phyloP scores from a whole-genome alignment of 2,888 invertebrate species.

The Hoplodrina ambigua region DNA sequence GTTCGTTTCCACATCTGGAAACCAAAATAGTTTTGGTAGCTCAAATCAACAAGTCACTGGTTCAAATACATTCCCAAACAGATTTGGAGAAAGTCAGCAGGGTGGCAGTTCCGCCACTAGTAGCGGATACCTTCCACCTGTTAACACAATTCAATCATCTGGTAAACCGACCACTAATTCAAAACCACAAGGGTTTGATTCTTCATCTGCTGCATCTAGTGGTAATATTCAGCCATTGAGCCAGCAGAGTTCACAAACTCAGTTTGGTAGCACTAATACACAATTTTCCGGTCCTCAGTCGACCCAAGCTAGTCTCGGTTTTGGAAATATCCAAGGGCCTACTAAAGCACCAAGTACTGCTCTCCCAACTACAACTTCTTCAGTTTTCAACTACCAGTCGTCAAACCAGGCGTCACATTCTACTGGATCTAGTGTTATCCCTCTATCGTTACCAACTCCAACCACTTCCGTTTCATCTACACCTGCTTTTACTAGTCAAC shows the following conservation, averaged over 20 bases:
- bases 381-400: conserved; percentile 1
- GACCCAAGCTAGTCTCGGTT: conserved; percentile 46
- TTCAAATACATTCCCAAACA: conserved; percentile 15
- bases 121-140: not conserved
- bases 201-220: conserved; percentile 6
- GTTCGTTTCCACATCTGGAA: conserved; percentile 18
- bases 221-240: conserved; percentile 9
- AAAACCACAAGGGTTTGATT: conserved; percentile 10
- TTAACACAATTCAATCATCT: conserved; percentile 12
- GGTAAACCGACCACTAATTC: not conserved
- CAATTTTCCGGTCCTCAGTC: conserved; percentile 7
- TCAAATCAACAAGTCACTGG: conserved; percentile 26
- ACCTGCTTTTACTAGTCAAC: conserved; percentile 62
- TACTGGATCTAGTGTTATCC: conserved; percentile 1
- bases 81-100: conserved; percentile 35
- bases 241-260: conserved; percentile 14
- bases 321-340: conserved; percentile 58
- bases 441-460: conserved; percentile 1
- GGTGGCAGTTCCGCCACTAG: conserved; percentile 8
- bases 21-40: not conserved
- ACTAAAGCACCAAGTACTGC: conserved; percentile 73
- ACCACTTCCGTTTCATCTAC: not conserved
- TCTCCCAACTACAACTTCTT: conserved; percentile 70
- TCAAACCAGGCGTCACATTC: conserved; percentile 13
- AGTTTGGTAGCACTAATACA: conserved; percentile 5